These are phyloP conservation scores for Chaetogeoica ovagalla DNA, from an alignment of 2,888 invertebrate genomes.

Conservation along the genomic window DNA sequence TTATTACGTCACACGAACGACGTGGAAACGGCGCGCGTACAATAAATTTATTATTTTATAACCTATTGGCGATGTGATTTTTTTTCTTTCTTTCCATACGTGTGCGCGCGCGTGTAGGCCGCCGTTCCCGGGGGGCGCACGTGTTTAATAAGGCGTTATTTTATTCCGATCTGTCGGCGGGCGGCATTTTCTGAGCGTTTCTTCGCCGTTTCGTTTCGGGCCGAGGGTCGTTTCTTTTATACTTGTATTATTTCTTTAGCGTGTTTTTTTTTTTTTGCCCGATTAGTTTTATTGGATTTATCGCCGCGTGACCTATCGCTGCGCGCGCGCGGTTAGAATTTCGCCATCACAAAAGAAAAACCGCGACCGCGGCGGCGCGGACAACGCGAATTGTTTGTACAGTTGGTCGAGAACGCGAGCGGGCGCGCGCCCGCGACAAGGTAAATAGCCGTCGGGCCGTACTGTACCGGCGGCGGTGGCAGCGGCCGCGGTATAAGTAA, in stretches of 20 bases:
- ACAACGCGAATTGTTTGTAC: constrained; percentile 42
- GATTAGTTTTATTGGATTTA: constrained; percentile 47
- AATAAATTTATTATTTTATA: no score
- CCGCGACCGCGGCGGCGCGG: not conserved
- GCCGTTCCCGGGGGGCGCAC: not conserved
- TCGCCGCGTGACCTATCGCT: constrained; percentile 20
- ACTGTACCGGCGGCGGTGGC: no score
- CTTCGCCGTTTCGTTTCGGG: constrained; percentile 27
- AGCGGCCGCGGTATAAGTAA: constrained; percentile 24
- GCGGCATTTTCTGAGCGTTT: no score
- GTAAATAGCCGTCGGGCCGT: not conserved
- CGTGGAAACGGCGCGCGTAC: no score
- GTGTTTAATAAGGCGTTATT: constrained; percentile 50
- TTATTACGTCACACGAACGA: no score
- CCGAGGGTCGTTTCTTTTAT: not conserved
- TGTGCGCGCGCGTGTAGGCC: no score
- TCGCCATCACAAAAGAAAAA: constrained; percentile 42
- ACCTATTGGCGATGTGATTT: no score
- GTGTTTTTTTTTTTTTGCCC: not conserved
- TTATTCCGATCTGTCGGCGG: constrained; percentile 11
- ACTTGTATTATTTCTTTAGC: not conserved
- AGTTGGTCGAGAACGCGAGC: not conserved
- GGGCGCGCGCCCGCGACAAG: no score
- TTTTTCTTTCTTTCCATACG: no score
- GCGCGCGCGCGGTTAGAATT: not conserved